Percentiles rank a stretch among this genome's conserved stretches.
These are phyloP conservation scores for Regulus satrapa DNA, from an alignment of 2,113 vertebrate species.

Conservation along the genomic window DNA sequence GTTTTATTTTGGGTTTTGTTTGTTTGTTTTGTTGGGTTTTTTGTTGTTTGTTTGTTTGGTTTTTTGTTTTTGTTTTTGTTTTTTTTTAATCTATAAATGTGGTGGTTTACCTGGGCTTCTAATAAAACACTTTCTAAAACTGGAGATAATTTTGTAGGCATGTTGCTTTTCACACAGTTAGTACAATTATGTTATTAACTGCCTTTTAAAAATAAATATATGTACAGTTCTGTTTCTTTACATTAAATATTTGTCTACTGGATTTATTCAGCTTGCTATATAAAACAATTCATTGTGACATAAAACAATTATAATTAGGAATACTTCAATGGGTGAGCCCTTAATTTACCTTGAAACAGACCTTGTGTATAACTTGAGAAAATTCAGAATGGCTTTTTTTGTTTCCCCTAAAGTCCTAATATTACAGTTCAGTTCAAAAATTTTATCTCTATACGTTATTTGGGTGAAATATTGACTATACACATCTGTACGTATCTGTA, in stretches of 20 bases:
- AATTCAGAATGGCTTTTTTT: background rate
- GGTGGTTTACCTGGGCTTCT: background rate
- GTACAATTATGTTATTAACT: background rate
- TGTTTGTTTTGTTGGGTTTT: too few species aligned
- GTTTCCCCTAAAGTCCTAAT: accelerated
- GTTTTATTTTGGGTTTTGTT: too few species aligned
- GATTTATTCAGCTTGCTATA: background rate
- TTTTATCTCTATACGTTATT: background rate
- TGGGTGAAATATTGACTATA: background rate
- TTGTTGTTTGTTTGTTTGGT: background rate
- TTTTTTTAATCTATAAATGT: too few species aligned
- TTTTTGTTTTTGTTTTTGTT: background rate
- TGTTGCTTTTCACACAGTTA: background rate
- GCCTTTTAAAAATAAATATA: background rate
- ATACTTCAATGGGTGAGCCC: background rate
- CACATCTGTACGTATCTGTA: background rate
- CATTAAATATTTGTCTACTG: background rate
- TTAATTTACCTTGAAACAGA: background rate
- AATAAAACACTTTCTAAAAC: background rate
- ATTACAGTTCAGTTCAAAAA: background rate
- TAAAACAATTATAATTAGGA: background rate
- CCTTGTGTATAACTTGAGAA: background rate
- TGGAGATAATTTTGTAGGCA: background rate
- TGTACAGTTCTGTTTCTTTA: background rate
- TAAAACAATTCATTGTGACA: background rate